Conservation (phyloP, 92 coral and sea anemone species). For the Siderastrea siderea region DNA sequence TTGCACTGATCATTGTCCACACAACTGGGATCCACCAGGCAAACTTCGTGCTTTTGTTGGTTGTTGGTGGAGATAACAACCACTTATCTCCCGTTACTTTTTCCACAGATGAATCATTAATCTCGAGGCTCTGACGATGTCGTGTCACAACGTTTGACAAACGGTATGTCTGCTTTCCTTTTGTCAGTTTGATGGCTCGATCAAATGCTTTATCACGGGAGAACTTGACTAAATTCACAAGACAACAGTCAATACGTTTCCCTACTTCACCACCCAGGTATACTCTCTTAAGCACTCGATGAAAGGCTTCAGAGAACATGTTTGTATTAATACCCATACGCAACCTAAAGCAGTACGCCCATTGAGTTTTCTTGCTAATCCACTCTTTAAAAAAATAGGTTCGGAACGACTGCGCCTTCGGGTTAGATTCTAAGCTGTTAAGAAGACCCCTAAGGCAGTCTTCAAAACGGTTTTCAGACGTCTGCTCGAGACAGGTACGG, state of each 20-base stretch:
- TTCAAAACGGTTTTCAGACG: slow-evolving; percentile 25
- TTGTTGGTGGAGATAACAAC: not conserved
- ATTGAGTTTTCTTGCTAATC: slow-evolving; percentile 56
- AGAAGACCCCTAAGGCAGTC: slow-evolving; percentile 40
- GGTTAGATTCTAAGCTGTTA: not conserved
- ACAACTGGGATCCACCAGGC: not conserved
- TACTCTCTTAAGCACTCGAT: slow-evolving; percentile 67
- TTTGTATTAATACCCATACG: slow-evolving; percentile 62
- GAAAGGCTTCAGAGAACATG: slow-evolving; percentile 79
- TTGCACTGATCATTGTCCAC: slow-evolving; percentile 24
- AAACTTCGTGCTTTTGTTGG: not conserved
- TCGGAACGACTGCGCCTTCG: slow-evolving; percentile 12
- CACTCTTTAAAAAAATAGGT: slow-evolving; percentile 68
- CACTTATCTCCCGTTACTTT: not conserved
- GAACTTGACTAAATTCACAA: slow-evolving; percentile 66
- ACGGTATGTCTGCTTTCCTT: not conserved
- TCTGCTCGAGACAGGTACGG: slow-evolving; percentile 59
- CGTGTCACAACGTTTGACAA: not conserved
- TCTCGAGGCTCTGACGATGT: not conserved
- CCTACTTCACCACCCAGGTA: slow-evolving; percentile 75
- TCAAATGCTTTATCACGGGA: slow-evolving; percentile 69
- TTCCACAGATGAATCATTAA: not conserved
- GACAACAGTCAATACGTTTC: slow-evolving; percentile 68
- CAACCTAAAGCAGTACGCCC: slow-evolving; percentile 70
- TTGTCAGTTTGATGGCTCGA: slow-evolving; percentile 8